Evolutionary conservation across 2,888 invertebrate genomes (phyloP), one percentile per base, ranked within the genome.

Genomic region (Eupeodes luniger): DNA sequence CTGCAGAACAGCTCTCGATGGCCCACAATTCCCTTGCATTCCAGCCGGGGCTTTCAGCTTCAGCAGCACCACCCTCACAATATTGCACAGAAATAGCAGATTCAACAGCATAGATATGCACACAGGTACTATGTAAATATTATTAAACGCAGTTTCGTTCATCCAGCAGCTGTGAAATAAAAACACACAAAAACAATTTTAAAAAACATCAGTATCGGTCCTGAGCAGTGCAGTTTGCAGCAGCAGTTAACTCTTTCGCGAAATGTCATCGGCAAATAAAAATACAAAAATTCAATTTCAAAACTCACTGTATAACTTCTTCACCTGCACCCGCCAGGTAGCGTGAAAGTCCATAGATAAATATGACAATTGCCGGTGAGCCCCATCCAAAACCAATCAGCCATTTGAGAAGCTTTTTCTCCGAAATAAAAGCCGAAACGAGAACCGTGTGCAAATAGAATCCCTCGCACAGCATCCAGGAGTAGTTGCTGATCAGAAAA

Each of bases 381-480:
- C 95, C 95, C 99, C 99, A 99, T 87, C 98, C 98, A 72, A 97
- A 95, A 49, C 95, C 94, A 93, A 97, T 96, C 93, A 98, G 95
- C 94, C 96, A 97, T 91, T 96, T 96, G 90, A 98, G 95, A 89
- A 99, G 95, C 87, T 96, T 96, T 90, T 97, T 96, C 94, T 98
- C 98, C 27, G 97, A 96, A 90, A 98, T 97, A 94, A 99, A 98
- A 5, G 98, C 97, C 89, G 97, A 96, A 27, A 98, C 98, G 1
- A 99, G 96, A 90, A 99, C 96, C 0, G 98, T 98, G 94, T 98
- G 98, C 90, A 99, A 95, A 94, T 98, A 98, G 90, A 98, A 95
- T 0, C 98, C 98, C 94, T 98, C 98, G 94, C 98, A 98, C 91
- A 99, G 95, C 98, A 98, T 99, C 99, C 99, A 99, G 90, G 98